Evolutionary conservation across 2,888 invertebrate genomes (phyloP).

Genomic region (Hermaeophaga mercurialis): DNA sequence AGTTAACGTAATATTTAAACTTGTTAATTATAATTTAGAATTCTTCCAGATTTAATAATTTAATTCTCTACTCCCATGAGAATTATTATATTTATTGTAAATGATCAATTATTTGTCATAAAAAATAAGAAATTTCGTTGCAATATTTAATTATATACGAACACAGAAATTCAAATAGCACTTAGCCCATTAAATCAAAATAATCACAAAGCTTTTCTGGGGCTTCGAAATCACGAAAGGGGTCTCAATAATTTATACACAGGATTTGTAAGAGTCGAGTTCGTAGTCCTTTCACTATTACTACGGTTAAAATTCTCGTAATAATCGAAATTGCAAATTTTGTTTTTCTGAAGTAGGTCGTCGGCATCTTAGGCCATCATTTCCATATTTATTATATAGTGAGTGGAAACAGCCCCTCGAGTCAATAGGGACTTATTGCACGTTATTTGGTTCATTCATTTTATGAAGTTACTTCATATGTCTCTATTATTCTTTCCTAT

Average conservation of each 20-base stretch:
- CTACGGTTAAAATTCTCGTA: not conserved
- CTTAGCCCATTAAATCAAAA: no score
- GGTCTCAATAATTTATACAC: not conserved
- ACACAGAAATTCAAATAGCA: no score
- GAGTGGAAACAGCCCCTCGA: constrained; percentile 9
- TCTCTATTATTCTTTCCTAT: no score
- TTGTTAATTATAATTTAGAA: no score
- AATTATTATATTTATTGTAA: no score
- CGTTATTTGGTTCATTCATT: constrained; percentile 9
- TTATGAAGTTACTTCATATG: not conserved
- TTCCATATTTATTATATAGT: constrained; percentile 16
- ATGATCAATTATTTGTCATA: no score
- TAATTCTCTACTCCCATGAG: no score
- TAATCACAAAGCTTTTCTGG: not conserved
- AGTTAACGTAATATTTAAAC: no score
- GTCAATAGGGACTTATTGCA: constrained; percentile 2
- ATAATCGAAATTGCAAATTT: constrained; percentile 23
- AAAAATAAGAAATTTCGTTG: no score
- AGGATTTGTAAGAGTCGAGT: not conserved
- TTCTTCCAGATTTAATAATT: no score
- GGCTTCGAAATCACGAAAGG: not conserved
- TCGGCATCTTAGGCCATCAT: constrained; percentile 13
- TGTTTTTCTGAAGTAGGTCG: constrained; percentile 21
- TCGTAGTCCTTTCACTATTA: not conserved
- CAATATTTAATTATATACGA: no score